Evolutionary conservation across 2,113 vertebrate species (phyloP).

Genomic region (Oncorhynchus kisutch): DNA sequence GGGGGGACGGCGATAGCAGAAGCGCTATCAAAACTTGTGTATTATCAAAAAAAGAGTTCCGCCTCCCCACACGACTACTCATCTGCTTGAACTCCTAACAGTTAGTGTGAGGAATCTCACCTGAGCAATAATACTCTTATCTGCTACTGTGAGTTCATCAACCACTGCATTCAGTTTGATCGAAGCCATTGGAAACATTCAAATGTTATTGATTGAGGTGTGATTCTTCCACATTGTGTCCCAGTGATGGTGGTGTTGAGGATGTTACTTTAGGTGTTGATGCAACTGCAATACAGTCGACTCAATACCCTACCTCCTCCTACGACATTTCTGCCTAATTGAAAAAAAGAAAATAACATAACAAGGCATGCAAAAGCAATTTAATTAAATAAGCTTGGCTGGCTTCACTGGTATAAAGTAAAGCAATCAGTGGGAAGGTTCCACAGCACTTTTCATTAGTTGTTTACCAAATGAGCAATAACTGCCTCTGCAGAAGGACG

Average conservation of each 20-base stretch:
- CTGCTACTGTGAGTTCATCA: not conserved
- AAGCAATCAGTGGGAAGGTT: constrained; percentile 23
- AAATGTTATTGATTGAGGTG: not conserved
- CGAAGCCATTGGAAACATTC: not conserved
- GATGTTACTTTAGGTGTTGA: not conserved
- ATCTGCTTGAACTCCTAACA: not conserved
- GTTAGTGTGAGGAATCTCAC: not conserved
- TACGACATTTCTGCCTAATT: not conserved
- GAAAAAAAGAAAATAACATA: not conserved
- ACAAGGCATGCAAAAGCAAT: too few relatives aligned
- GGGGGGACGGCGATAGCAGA: not conserved
- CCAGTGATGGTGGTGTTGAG: not conserved
- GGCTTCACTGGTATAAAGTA: not conserved
- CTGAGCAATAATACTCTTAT: not conserved
- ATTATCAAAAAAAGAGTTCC: constrained; percentile 10
- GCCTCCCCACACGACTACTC: not conserved
- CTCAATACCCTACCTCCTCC: not conserved
- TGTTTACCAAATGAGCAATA: constrained; percentile 53
- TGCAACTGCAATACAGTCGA: not conserved
- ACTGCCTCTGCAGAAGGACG: constrained; percentile 53
- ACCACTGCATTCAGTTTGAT: not conserved
- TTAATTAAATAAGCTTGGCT: constrained; percentile 12
- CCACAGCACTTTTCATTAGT: constrained; percentile 54
- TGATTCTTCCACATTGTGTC: not conserved
- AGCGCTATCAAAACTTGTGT: constrained; percentile 1